phyloP scores from a whole-genome alignment of 2,888 invertebrate genomes.

The Pimpla rufipes region DNA sequence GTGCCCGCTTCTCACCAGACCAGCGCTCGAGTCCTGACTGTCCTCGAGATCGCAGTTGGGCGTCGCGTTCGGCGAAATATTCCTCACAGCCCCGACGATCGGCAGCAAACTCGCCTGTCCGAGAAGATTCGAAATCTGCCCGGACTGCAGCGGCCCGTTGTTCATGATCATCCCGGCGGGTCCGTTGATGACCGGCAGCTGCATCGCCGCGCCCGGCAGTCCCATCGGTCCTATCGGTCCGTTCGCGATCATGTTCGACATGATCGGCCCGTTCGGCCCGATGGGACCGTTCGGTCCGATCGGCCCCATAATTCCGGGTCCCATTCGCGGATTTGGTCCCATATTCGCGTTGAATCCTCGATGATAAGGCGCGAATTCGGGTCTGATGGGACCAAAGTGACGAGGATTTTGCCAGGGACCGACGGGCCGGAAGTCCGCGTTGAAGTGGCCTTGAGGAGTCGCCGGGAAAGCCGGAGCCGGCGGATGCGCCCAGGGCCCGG shows the following conservation, averaged over 20 bases:
- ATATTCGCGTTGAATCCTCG: conserved; percentile 79
- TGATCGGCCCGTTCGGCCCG: conserved; percentile 74
- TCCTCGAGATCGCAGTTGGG: conserved; percentile 77
- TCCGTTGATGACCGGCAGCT: conserved; percentile 75
- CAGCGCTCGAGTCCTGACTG: conserved; percentile 60
- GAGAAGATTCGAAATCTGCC: conserved; percentile 65
- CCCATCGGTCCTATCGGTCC: conserved; percentile 77
- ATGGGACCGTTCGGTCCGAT: conserved; percentile 73
- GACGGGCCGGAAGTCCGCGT: conserved; percentile 79
- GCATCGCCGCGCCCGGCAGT: conserved; percentile 72
- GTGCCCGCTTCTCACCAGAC: conserved; percentile 52
- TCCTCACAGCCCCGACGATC: conserved; percentile 64
- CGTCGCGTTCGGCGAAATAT: conserved; percentile 74
- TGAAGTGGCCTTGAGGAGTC: conserved; percentile 80
- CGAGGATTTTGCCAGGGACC: conserved; percentile 84
- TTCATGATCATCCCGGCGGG: conserved; percentile 76
- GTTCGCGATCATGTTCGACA: conserved; percentile 75
- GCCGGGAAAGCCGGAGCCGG: conserved; percentile 82
- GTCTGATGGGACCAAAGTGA: conserved; percentile 82
- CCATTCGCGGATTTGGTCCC: conserved; percentile 78
- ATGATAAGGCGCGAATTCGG: conserved; percentile 81
- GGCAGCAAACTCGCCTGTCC: conserved; percentile 70
- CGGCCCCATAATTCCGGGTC: conserved; percentile 76
- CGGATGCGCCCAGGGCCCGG: conserved; percentile 80
- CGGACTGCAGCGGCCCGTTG: conserved; percentile 73